phyloP scores from a whole-genome alignment of 2,888 invertebrate species.

The Brenthis daphne region DNA sequence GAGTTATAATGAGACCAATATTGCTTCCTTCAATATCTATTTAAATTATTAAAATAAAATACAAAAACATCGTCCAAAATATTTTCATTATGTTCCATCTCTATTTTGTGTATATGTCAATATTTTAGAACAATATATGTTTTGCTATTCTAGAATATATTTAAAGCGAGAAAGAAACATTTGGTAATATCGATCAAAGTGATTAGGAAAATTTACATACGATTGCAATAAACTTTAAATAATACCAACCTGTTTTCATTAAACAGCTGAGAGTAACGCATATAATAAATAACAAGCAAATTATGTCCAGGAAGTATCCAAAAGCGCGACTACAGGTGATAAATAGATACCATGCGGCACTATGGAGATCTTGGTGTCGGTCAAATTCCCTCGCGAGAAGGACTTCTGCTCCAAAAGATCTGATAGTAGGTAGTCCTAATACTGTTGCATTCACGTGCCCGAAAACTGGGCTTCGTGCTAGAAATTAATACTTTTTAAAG shows the following conservation, averaged over 20 bases:
- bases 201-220: too few species aligned
- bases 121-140: too few species aligned
- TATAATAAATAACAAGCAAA: conserved; percentile 84
- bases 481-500: background rate
- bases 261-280: conserved; percentile 85
- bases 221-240: background rate
- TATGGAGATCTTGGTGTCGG: conserved; percentile 83
- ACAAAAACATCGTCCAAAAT: too few species aligned
- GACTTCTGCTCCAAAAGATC: conserved; percentile 87
- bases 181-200: too few species aligned
- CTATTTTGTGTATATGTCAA: too few species aligned
- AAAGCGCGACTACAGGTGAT: conserved; percentile 85
- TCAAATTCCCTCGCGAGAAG: conserved; percentile 83
- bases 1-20: conserved; percentile 85
- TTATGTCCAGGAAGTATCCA: conserved; percentile 84
- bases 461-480: conserved; percentile 93
- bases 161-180: too few species aligned
- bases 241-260: conserved; percentile 68
- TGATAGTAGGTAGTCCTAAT: conserved; percentile 89
- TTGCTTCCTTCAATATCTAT: conserved; percentile 80
- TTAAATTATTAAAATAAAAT: background rate
- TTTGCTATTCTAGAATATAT: too few species aligned
- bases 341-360: conserved; percentile 86
- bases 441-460: conserved; percentile 90
- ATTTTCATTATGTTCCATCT: too few species aligned